Conservation (phyloP, 2,113 vertebrate genomes). For the Chloroceryle aenea region DNA sequence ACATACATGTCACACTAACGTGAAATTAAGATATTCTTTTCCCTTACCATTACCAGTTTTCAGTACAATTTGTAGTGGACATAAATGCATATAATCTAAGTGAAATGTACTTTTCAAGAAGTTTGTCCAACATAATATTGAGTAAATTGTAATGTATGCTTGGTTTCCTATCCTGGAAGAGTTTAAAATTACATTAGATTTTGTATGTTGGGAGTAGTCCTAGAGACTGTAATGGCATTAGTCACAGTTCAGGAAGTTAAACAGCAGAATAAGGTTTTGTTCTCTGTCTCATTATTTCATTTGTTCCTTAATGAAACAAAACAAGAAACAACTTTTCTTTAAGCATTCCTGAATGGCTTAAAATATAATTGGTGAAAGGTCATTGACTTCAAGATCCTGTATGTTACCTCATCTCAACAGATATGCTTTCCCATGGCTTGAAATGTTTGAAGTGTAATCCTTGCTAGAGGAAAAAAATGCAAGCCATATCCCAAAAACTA, state of each 20-base stretch:
- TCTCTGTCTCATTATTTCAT: not conserved
- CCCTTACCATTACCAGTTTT: not conserved
- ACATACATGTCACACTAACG: not conserved
- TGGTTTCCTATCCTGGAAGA: not conserved
- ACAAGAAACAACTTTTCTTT: not conserved
- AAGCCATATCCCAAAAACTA: conserved; percentile 48
- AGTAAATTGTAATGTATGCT: not conserved
- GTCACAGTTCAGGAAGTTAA: not conserved
- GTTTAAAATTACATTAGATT: not conserved
- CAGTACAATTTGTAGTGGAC: not conserved
- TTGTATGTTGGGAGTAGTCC: not conserved
- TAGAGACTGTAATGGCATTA: not conserved
- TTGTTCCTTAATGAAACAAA: not conserved
- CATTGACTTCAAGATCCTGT: not conserved
- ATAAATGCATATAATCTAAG: not conserved
- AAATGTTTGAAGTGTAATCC: conserved; percentile 20
- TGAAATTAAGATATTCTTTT: not conserved
- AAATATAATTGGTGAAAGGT: conserved; percentile 18
- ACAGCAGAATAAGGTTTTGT: not conserved
- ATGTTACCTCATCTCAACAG: not conserved
- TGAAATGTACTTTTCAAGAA: conserved; percentile 1
- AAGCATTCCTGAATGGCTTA: not conserved
- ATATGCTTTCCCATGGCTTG: not conserved
- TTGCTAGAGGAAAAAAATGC: not conserved
- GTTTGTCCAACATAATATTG: not conserved